These are phyloP conservation scores for Rhodinocichla rosea DNA, from an alignment of 2,113 vertebrate species.

Conservation along the genomic window DNA sequence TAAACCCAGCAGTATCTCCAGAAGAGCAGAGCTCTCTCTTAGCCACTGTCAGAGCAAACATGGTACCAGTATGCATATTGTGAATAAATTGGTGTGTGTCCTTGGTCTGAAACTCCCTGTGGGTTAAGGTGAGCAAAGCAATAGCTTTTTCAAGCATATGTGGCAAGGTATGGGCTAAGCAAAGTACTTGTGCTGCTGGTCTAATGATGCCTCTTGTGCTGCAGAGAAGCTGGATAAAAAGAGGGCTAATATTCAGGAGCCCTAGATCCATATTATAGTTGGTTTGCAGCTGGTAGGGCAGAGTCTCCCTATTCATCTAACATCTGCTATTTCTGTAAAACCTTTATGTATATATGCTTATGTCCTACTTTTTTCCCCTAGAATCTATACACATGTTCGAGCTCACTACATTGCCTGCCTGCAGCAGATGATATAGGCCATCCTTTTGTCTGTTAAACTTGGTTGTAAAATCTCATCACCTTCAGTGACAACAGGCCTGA, in stretches of 20 bases:
- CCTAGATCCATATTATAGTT: neutral
- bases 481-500: neutral
- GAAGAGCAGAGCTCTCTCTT: neutral
- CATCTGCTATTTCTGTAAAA: neutral
- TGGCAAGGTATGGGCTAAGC: neutral
- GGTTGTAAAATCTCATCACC: neutral
- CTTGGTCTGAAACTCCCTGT: neutral
- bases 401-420: neutral
- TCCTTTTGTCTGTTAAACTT: neutral
- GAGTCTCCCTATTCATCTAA: constrained; percentile 9
- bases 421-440: neutral
- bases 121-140: neutral
- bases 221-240: neutral
- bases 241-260: neutral
- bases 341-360: neutral
- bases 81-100: neutral
- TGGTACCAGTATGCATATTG: neutral
- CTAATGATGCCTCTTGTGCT: neutral
- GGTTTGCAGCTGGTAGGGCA: neutral
- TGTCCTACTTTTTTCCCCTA: neutral
- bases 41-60: neutral
- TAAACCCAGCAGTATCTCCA: neutral
- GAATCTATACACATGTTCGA: neutral
- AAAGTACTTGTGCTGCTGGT: neutral
- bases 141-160: neutral